Conservation (phyloP, 2,113 vertebrate species). For the Progne subis region DNA sequence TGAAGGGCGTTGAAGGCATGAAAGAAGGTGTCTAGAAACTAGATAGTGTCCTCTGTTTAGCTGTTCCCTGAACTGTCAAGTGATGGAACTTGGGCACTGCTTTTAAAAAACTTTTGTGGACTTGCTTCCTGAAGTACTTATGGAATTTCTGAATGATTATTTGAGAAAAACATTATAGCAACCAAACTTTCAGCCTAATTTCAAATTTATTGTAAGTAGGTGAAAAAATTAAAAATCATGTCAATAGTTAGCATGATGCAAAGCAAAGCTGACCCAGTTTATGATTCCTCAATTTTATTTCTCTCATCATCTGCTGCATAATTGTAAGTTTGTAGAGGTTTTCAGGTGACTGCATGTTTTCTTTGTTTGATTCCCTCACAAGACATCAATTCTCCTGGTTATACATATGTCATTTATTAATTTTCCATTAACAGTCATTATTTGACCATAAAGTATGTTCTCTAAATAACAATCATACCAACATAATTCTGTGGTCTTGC, state of each 20-base stretch:
- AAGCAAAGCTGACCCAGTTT: background rate
- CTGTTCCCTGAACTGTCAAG: background rate
- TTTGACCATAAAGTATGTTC: background rate
- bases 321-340: background rate
- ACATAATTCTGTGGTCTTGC: background rate
- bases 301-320: background rate
- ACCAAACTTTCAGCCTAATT: background rate
- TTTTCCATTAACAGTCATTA: background rate
- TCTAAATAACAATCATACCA: background rate
- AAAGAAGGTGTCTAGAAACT: background rate
- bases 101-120: background rate
- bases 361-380: background rate
- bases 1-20: background rate
- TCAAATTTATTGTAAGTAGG: background rate
- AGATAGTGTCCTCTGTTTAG: background rate
- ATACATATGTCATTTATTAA: background rate
- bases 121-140: background rate
- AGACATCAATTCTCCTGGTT: background rate
- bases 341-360: background rate
- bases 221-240: background rate
- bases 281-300: background rate
- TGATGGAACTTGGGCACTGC: background rate
- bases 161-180: background rate
- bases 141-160: background rate
- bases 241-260: background rate